Evolutionary conservation across 2,113 vertebrate species (phyloP).

Genomic region (Stegostoma tigrinum): DNA sequence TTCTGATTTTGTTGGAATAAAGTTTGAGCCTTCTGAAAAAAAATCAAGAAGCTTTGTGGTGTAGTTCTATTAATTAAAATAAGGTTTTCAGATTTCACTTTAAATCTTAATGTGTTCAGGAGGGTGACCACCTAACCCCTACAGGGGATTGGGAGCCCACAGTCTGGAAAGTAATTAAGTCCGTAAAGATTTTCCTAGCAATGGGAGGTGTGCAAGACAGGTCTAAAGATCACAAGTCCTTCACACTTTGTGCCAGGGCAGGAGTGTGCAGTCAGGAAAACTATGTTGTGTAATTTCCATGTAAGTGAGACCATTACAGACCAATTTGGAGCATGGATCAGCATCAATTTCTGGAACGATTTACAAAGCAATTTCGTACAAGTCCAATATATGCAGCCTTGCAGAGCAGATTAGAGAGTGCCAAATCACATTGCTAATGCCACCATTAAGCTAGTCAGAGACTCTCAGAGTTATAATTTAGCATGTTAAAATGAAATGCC

Average conservation of each 20-base stretch:
- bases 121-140: too few species aligned
- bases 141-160: too few species aligned
- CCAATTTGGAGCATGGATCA: conserved; percentile 43
- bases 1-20: too few species aligned
- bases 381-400: conserved; percentile 46
- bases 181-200: too few species aligned
- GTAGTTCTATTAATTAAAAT: too few species aligned
- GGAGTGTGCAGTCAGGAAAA: background rate
- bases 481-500: background rate
- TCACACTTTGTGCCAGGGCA: background rate
- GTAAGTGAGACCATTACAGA: conserved; percentile 25
- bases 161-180: too few species aligned
- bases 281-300: background rate
- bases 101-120: too few species aligned
- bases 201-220: background rate
- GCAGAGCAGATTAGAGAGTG: conserved; percentile 51
- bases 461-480: conserved; percentile 38
- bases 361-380: conserved; percentile 55
- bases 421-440: conserved; percentile 42
- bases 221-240: background rate
- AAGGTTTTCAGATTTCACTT: too few species aligned
- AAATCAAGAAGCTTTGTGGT: too few species aligned
- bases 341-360: conserved; percentile 48
- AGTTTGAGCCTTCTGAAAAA: too few species aligned
- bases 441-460: conserved; percentile 45